phyloP scores from a whole-genome alignment of 2,113 vertebrate genomes.

The Lepisosteus oculatus region DNA sequence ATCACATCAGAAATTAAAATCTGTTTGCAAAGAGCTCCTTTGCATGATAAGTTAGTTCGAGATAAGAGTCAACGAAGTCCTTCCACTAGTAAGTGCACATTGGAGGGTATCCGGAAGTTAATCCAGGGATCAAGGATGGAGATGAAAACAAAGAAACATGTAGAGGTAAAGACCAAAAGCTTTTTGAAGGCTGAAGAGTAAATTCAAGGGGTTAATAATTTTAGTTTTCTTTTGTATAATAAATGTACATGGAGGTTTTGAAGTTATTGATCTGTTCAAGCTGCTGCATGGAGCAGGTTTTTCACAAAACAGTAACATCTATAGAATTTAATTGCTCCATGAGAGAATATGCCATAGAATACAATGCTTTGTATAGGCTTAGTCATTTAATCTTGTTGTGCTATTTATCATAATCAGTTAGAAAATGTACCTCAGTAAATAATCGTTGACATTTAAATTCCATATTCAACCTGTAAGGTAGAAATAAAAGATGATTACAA shows the following conservation, averaged over 20 bases:
- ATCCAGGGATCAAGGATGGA: constrained; percentile 21
- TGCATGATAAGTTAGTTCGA: neutral
- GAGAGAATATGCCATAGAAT: neutral
- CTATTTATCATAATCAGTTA: too few species aligned
- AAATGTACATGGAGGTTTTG: neutral
- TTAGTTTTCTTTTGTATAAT: neutral
- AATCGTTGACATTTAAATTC: too few species aligned
- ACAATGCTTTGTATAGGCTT: too few species aligned
- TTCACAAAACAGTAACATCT: neutral
- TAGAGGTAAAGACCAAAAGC: constrained; percentile 28
- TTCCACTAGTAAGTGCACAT: constrained; percentile 37
- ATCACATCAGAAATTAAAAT: constrained; percentile 49
- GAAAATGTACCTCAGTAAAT: too few species aligned
- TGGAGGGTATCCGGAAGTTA: constrained; percentile 43
- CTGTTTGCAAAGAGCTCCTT: constrained; percentile 39
- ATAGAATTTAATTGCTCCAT: neutral
- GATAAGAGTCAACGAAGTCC: constrained; percentile 7
- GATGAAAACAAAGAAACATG: constrained; percentile 27
- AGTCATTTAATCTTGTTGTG: too few species aligned
- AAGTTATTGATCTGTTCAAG: neutral
- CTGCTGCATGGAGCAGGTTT: neutral
- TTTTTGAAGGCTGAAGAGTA: neutral
- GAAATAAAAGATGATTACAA: too few species aligned
- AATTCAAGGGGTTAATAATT: neutral
- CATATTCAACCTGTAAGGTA: too few species aligned